Evolutionary conservation across 2,888 invertebrate species (phyloP).

Genomic region (Lithophane ornitopus): DNA sequence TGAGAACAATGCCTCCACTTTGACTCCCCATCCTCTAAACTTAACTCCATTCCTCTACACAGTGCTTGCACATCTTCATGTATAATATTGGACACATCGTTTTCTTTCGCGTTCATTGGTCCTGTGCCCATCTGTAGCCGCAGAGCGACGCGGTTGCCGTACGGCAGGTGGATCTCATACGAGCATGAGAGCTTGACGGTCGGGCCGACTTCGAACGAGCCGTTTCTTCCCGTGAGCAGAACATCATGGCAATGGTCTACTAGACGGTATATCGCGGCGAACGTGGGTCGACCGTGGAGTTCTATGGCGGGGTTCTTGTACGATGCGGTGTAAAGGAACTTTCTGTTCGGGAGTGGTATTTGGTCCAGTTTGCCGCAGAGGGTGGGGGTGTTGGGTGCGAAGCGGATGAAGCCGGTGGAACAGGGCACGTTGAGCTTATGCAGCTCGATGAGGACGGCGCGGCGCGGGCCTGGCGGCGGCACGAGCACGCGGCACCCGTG

Average conservation of each 20-base stretch:
- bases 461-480: constrained; percentile 82
- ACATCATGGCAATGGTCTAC: constrained; percentile 94
- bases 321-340: constrained; percentile 89
- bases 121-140: constrained; percentile 91
- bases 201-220: constrained; percentile 92
- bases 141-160: constrained; percentile 92
- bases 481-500: constrained; percentile 90
- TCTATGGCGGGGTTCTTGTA: constrained; percentile 90
- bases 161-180: constrained; percentile 93
- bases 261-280: constrained; percentile 92
- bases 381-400: constrained; percentile 87
- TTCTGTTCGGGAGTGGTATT: constrained; percentile 90
- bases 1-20: constrained; percentile 92
- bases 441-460: constrained; percentile 92
- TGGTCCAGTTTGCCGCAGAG: constrained; percentile 94
- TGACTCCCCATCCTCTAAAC: constrained; percentile 90
- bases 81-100: constrained; percentile 81
- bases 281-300: constrained; percentile 92
- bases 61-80: constrained; percentile 81
- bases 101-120: constrained; percentile 78
- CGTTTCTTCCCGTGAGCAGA: constrained; percentile 91
- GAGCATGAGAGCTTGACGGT: constrained; percentile 91
- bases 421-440: constrained; percentile 93
- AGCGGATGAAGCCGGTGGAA: constrained; percentile 91
- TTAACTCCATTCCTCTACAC: constrained; percentile 91